phyloP scores from a whole-genome alignment of 2,113 vertebrate species.

The Collichthys lucidus region DNA sequence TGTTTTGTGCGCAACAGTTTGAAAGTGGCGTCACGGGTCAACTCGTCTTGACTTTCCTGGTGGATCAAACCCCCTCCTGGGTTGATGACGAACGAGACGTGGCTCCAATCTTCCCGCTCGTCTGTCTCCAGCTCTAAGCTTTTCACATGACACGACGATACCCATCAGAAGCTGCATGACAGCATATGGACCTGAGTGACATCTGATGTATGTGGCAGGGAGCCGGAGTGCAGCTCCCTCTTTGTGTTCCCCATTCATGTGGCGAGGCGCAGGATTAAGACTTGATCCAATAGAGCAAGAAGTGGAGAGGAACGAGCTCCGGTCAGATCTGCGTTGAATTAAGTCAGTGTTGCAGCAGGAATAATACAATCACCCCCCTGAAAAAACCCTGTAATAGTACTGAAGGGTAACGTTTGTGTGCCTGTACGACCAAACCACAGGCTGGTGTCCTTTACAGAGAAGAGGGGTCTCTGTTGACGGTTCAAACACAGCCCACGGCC shows the following conservation, averaged over 20 bases:
- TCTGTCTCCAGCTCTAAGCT: conserved; percentile 68
- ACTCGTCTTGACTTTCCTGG: conserved; percentile 50
- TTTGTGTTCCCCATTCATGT: conserved; percentile 79
- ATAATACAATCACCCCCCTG: conserved; percentile 77
- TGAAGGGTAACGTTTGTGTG: conserved; percentile 44
- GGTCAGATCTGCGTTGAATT: conserved; percentile 83
- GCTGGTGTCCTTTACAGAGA: conserved; percentile 83
- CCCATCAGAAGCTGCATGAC: conserved; percentile 64
- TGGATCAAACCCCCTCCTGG: conserved; percentile 66
- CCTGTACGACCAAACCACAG: conserved; percentile 75
- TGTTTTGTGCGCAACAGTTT: conserved; percentile 27
- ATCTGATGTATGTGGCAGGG: conserved; percentile 71
- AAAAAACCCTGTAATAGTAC: conserved; percentile 56
- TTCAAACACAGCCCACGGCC: conserved; percentile 76
- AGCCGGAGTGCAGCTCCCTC: conserved; percentile 58
- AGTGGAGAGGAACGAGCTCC: conserved; percentile 64
- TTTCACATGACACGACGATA: conserved; percentile 65
- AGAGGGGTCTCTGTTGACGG: conserved; percentile 69
- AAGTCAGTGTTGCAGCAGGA: conserved; percentile 78
- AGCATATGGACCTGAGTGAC: conserved; percentile 77
- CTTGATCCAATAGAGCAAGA: conserved; percentile 73
- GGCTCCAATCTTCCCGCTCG: conserved; percentile 64
- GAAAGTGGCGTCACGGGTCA: conserved; percentile 67
- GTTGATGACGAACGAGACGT: conserved; percentile 56
- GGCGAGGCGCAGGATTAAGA: conserved; percentile 76